Percentiles rank a stretch among this genome's conserved stretches.
phyloP scores from a whole-genome alignment of 2,888 invertebrate species.

The Napeogenes inachia region DNA sequence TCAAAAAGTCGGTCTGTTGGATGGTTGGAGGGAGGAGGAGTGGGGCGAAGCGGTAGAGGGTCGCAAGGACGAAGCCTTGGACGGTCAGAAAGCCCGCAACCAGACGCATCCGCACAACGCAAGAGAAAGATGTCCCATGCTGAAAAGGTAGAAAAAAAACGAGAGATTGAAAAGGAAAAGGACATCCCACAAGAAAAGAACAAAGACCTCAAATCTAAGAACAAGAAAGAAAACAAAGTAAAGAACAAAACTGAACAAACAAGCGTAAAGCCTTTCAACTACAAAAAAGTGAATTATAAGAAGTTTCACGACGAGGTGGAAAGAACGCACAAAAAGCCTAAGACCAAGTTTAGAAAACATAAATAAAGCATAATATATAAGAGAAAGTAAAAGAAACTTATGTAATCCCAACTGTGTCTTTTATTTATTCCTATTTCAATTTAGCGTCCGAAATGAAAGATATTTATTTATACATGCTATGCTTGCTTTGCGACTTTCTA shows the following conservation, averaged over 20 bases:
- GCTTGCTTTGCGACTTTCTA: too few species aligned
- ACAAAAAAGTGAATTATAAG: constrained; percentile 53
- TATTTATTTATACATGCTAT: too few species aligned
- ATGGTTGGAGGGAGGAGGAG: not conserved
- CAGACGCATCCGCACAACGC: constrained; percentile 18
- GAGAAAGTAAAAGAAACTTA: constrained; percentile 38
- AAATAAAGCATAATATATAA: constrained; percentile 35
- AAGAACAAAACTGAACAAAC: constrained; percentile 30
- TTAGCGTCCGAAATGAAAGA: too few species aligned
- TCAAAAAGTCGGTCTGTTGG: not conserved
- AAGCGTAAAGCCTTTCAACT: constrained; percentile 41
- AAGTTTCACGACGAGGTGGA: constrained; percentile 51
- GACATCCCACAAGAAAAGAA: not conserved
- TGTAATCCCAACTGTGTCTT: constrained; percentile 1
- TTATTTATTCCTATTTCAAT: not conserved
- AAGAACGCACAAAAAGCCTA: constrained; percentile 45
- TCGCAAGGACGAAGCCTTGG: constrained; percentile 25
- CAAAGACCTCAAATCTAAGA: constrained; percentile 14
- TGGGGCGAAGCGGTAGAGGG: constrained; percentile 26
- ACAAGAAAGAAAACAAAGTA: constrained; percentile 21
- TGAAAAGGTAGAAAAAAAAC: constrained; percentile 10
- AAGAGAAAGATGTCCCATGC: constrained; percentile 9
- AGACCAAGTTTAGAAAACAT: constrained; percentile 19
- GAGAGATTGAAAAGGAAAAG: constrained; percentile 15
- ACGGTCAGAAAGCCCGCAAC: constrained; percentile 20